Evolutionary conservation across 2,797 vertebrate genomes (phyloP).

Genomic region (Denticeps clupeoides): DNA sequence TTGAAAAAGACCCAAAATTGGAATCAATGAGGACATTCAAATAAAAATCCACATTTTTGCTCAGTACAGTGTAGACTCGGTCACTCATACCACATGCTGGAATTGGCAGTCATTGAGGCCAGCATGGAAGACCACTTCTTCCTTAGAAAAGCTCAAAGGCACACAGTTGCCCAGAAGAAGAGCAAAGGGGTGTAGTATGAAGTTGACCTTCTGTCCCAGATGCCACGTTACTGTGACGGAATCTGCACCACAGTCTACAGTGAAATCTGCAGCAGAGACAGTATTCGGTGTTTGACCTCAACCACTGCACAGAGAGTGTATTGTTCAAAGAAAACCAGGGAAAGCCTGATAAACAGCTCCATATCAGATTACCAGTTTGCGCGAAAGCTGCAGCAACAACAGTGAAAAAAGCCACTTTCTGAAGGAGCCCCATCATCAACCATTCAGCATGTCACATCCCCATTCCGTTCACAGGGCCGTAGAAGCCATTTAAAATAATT

Average conservation of each 20-base stretch:
- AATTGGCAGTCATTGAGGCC: slow-evolving; percentile 16
- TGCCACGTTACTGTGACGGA: slow-evolving; percentile 17
- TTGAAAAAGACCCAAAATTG: background rate
- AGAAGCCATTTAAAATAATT: no score
- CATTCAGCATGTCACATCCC: background rate
- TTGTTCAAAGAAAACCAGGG: background rate
- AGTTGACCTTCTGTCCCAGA: background rate
- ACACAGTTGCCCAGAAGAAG: slow-evolving; percentile 20
- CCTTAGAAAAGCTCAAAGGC: background rate
- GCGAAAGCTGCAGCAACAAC: no score
- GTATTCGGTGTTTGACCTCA: no score
- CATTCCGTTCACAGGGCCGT: no score
- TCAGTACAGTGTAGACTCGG: background rate
- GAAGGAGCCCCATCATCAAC: background rate
- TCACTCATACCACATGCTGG: slow-evolving; percentile 2
- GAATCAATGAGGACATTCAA: background rate
- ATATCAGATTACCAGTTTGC: no score
- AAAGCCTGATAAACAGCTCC: no score
- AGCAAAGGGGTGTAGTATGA: slow-evolving; percentile 4
- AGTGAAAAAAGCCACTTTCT: no score
- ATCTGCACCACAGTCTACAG: slow-evolving; percentile 10
- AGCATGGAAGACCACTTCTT: slow-evolving; percentile 9
- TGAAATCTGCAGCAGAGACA: background rate
- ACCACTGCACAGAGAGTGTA: no score
- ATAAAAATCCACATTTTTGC: background rate